Evolutionary conservation across 1,140 invertebrate genomes (phyloP).

Genomic region (Bradysia coprophila): DNA sequence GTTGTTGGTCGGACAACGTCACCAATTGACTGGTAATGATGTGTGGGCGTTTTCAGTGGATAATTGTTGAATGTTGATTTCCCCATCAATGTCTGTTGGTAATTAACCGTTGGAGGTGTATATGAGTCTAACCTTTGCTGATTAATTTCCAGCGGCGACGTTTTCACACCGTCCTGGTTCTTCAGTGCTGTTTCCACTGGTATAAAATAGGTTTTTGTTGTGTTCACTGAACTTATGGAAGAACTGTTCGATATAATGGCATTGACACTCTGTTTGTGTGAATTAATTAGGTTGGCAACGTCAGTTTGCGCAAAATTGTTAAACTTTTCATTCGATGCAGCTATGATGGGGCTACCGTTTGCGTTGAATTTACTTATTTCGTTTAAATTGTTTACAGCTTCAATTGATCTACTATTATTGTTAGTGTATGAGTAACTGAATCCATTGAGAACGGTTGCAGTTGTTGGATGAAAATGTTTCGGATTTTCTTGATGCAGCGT

Average conservation of each 20-base stretch:
- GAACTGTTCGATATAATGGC: constrained; percentile 13
- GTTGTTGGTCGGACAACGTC: neutral
- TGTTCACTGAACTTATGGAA: constrained; percentile 19
- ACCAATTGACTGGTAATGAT: neutral
- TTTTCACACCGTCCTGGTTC: constrained; percentile 9
- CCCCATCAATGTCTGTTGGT: neutral
- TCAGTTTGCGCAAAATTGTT: too few species aligned
- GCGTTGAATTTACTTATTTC: too few species aligned
- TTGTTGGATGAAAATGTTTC: too few species aligned
- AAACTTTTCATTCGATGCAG: too few species aligned
- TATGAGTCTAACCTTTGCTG: neutral
- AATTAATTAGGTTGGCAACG: too few species aligned
- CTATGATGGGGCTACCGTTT: too few species aligned
- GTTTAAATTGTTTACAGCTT: too few species aligned
- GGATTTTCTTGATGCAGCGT: too few species aligned
- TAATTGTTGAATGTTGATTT: neutral
- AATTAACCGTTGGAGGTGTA: neutral
- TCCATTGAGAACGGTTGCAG: too few species aligned
- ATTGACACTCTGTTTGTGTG: too few species aligned
- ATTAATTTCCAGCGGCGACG: constrained; percentile 1
- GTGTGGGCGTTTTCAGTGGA: neutral
- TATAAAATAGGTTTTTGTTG: constrained; percentile 19
- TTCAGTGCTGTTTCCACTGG: neutral
- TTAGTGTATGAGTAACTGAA: too few species aligned
- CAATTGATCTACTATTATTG: too few species aligned